Conservation (phyloP, 2,797 vertebrate species). For the Xenops minutus region DNA sequence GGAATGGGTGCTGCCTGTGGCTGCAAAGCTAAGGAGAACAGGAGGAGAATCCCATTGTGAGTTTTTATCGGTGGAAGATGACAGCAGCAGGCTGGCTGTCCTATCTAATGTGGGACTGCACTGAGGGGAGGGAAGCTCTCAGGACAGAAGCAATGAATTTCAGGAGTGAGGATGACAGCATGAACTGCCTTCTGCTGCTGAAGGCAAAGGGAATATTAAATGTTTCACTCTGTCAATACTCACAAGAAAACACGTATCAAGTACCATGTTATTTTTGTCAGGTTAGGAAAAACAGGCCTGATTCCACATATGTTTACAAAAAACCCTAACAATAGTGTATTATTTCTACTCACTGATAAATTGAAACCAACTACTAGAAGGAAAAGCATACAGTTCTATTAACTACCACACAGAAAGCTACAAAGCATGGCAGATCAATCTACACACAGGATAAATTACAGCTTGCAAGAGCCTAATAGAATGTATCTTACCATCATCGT, state of each 20-base stretch:
- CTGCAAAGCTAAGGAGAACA: neutral
- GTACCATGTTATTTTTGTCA: neutral
- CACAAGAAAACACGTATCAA: neutral
- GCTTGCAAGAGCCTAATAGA: neutral
- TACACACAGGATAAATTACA: neutral
- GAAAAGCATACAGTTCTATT: neutral
- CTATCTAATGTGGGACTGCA: neutral
- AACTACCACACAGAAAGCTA: neutral
- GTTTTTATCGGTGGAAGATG: neutral
- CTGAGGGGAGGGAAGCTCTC: neutral
- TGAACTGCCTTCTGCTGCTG: neutral
- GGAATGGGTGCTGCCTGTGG: neutral
- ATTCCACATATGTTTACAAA: neutral
- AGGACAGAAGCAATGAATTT: neutral
- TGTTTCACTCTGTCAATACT: neutral
- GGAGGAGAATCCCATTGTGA: fast-evolving
- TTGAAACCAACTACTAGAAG: neutral
- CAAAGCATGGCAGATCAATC: neutral
- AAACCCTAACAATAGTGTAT: neutral
- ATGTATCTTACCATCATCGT: conserved; percentile 85
- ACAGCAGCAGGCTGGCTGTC: neutral
- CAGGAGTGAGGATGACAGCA: neutral
- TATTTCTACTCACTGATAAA: neutral
- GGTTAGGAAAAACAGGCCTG: neutral
- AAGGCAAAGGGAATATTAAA: neutral